phyloP scores from a whole-genome alignment of 2,797 vertebrate species.

The Xerus rutilus region DNA sequence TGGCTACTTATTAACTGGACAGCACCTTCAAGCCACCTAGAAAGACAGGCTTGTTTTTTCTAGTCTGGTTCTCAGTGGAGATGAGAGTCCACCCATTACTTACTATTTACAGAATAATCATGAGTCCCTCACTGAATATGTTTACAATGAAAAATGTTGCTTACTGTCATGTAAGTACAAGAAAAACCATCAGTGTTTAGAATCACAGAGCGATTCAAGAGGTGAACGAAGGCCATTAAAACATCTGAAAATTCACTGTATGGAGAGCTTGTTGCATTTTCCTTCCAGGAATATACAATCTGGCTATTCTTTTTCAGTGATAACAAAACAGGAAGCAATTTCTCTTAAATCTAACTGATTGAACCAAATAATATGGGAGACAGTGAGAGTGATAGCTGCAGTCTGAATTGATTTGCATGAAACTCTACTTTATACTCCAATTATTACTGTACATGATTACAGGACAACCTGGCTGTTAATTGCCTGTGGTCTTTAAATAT shows the following conservation, averaged over 20 bases:
- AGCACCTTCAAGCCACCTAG: background rate
- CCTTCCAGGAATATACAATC: constrained; percentile 46
- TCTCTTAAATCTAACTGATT: constrained; percentile 35
- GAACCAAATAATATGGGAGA: background rate
- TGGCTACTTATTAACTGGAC: too few species aligned
- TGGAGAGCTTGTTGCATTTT: constrained; percentile 48
- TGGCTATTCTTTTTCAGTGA: constrained; percentile 38
- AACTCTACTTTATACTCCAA: constrained; percentile 79
- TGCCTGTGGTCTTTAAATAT: constrained; percentile 90
- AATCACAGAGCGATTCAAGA: constrained; percentile 36
- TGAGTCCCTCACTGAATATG: background rate
- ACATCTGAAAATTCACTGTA: background rate
- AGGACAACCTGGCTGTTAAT: constrained; percentile 90
- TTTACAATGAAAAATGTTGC: constrained; percentile 29
- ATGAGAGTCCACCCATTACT: background rate
- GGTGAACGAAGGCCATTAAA: constrained; percentile 23
- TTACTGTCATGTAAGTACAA: constrained; percentile 28
- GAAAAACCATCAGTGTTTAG: constrained; percentile 23
- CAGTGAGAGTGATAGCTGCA: constrained; percentile 81
- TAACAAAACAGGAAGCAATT: constrained; percentile 30
- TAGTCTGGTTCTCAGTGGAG: background rate
- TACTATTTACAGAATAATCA: background rate
- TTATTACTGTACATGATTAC: constrained; percentile 90
- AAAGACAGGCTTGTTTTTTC: background rate
- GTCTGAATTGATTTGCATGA: constrained; percentile 88